phyloP scores from a whole-genome alignment of 2,113 vertebrate species.

The Neofelis nebulosa region DNA sequence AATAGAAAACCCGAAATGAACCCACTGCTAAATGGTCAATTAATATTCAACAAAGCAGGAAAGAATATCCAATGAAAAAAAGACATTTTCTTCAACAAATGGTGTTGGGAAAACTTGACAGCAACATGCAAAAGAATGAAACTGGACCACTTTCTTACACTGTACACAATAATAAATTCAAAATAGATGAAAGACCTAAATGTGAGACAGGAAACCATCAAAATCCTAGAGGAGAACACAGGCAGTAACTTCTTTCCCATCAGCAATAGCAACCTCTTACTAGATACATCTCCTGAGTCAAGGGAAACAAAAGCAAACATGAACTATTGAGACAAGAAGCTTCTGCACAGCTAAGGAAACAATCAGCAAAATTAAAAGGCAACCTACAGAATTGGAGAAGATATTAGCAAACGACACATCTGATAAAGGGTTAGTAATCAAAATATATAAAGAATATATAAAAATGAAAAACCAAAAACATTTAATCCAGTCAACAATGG shows the following conservation, averaged over 20 bases:
- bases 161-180: background rate
- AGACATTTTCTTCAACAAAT: background rate
- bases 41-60: background rate
- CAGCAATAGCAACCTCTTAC: background rate
- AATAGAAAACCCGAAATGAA: background rate
- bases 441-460: background rate
- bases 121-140: background rate
- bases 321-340: background rate
- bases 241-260: background rate
- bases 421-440: background rate
- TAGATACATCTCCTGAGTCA: background rate
- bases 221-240: background rate
- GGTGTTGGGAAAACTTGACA: background rate
- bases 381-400: background rate
- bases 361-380: background rate
- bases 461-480: background rate
- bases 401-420: background rate
- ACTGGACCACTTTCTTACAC: background rate
- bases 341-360: background rate
- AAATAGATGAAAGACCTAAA: background rate
- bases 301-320: background rate
- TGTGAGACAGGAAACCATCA: background rate
- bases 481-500: background rate
- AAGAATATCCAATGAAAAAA: background rate
- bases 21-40: background rate